Conservation (phyloP, 2,113 vertebrate genomes). For the Dipodomys stephensi region DNA sequence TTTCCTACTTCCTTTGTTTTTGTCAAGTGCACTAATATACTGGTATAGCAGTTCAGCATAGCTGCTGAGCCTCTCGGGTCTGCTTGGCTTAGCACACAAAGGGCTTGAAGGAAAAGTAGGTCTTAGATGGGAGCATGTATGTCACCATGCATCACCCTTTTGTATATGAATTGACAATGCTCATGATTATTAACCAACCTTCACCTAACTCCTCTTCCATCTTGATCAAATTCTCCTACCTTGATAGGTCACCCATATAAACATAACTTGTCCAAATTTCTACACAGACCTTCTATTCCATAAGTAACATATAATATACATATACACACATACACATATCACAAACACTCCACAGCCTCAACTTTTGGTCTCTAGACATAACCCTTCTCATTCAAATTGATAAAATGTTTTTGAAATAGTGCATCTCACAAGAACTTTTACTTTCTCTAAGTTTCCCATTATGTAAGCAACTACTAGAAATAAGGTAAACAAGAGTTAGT, state of each 20-base stretch:
- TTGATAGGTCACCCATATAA: neutral
- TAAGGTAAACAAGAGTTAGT: neutral
- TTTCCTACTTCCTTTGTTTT: slow-evolving; percentile 5
- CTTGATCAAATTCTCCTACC: neutral
- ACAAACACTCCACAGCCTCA: neutral
- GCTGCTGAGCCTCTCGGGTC: neutral
- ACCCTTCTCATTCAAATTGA: neutral
- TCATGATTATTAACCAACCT: slow-evolving; percentile 19
- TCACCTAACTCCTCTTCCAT: slow-evolving; percentile 36
- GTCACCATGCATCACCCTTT: neutral
- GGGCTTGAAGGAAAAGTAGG: neutral
- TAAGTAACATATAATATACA: neutral
- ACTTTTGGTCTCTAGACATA: neutral
- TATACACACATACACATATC: too few relatives aligned
- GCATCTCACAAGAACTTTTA: too few relatives aligned
- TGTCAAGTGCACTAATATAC: neutral
- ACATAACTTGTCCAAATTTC: slow-evolving; percentile 12
- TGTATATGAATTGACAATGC: neutral
- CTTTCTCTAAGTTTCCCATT: neutral
- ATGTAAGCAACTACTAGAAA: neutral
- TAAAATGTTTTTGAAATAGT: neutral
- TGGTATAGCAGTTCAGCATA: neutral
- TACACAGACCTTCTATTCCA: neutral
- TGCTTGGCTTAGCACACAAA: neutral
- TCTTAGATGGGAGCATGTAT: neutral